These are phyloP conservation scores for Centruroides vittatus DNA, from an alignment of 1,140 invertebrate species.

Conservation along the genomic window DNA sequence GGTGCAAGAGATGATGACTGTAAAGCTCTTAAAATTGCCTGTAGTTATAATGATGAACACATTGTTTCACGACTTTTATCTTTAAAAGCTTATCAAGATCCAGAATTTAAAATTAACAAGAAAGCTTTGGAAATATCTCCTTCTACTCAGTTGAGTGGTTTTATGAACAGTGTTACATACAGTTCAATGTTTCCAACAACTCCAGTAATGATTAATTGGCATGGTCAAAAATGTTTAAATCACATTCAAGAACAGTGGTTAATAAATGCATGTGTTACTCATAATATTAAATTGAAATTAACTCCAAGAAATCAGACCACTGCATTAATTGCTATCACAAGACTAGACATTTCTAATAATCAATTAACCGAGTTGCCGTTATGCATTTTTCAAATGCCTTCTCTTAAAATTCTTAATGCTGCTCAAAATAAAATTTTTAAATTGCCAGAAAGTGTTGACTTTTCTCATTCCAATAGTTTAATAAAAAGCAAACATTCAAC, in stretches of 20 bases:
- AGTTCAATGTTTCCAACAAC: slow-evolving; percentile 62
- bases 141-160: slow-evolving; percentile 16
- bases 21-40: slow-evolving; percentile 54
- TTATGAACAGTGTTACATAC: slow-evolving; percentile 19
- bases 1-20: slow-evolving; percentile 73
- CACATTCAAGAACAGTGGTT: slow-evolving; percentile 58
- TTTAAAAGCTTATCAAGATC: slow-evolving; percentile 56
- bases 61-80: slow-evolving; percentile 58
- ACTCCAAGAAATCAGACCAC: slow-evolving; percentile 44
- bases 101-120: slow-evolving; percentile 71
- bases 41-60: slow-evolving; percentile 49
- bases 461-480: not conserved
- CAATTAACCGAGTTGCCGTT: slow-evolving; percentile 61
- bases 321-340: slow-evolving; percentile 74
- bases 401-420: slow-evolving; percentile 60
- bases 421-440: slow-evolving; percentile 74
- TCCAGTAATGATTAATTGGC: slow-evolving; percentile 90
- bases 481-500: not conserved
- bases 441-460: slow-evolving; percentile 33
- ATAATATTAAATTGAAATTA: slow-evolving; percentile 65
- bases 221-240: slow-evolving; percentile 55
- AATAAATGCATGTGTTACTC: slow-evolving; percentile 56
- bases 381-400: slow-evolving; percentile 66
- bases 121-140: slow-evolving; percentile 46
- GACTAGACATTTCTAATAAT: slow-evolving; percentile 88